Conservation (phyloP, 2,113 vertebrate genomes). For the Gymnobelideus leadbeateri region DNA sequence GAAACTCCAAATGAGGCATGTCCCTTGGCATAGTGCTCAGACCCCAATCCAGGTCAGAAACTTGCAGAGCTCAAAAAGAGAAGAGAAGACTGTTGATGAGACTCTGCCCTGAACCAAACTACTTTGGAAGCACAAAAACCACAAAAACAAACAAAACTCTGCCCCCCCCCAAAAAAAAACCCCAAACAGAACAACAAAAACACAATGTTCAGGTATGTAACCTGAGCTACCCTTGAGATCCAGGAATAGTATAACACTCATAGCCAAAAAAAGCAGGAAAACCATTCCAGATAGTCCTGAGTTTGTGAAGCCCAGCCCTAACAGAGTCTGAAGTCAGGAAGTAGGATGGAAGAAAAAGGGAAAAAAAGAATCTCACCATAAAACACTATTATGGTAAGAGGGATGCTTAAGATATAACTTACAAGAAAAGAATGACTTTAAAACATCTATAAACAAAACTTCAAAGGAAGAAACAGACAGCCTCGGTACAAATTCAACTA, state of each 20-base stretch:
- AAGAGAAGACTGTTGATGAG: neutral
- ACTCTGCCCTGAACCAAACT: neutral
- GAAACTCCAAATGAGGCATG: neutral
- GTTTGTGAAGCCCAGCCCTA: neutral
- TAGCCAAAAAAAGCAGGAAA: neutral
- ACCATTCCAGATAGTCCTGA: neutral
- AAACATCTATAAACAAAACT: neutral
- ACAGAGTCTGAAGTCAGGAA: neutral
- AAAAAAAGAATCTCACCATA: neutral
- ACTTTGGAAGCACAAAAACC: neutral
- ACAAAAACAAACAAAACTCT: neutral
- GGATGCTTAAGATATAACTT: neutral
- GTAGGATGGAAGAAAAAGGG: neutral
- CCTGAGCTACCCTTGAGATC: neutral
- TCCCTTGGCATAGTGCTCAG: neutral
- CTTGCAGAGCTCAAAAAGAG: neutral
- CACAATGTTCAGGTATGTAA: neutral
- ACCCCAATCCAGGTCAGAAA: neutral
- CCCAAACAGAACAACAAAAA: too few relatives aligned
- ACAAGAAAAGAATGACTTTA: neutral
- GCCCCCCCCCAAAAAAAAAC: too few relatives aligned
- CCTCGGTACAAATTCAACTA: neutral
- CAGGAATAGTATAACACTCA: neutral
- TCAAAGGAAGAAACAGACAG: neutral
- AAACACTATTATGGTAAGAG: neutral